Conservation (phyloP, 2,797 vertebrate genomes). For the Salarias fasciatus region DNA sequence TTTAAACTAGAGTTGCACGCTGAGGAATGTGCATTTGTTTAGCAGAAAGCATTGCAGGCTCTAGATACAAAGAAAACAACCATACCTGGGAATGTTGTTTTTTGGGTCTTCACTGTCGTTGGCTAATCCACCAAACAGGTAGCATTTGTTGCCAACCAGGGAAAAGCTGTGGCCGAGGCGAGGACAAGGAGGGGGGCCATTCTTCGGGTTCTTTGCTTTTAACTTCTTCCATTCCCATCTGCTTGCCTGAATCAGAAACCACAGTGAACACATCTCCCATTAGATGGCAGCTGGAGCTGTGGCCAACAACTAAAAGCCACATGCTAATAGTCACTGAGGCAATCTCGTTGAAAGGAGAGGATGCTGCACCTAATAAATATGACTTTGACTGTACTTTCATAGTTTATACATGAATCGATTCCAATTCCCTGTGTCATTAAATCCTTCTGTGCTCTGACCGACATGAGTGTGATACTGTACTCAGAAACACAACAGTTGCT, state of each 20-base stretch:
- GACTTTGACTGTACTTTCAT: not conserved
- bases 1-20: not conserved
- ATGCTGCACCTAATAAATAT: too few relatives aligned
- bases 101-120: constrained; percentile 98
- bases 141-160: constrained; percentile 95
- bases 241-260: constrained; percentile 85
- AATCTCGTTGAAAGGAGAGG: too few relatives aligned
- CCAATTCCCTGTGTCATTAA: too few relatives aligned
- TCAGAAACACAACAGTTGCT: too few relatives aligned
- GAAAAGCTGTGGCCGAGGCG: constrained; percentile 97
- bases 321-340: too few relatives aligned
- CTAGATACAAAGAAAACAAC: not conserved
- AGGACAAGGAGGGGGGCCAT: constrained; percentile 94
- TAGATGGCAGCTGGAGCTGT: too few relatives aligned
- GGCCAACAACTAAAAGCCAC: too few relatives aligned
- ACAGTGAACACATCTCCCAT: not conserved
- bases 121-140: constrained; percentile 94
- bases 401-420: fast-evolving
- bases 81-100: constrained; percentile 96
- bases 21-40: not conserved
- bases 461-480: too few relatives aligned
- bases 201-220: constrained; percentile 96
- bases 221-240: constrained; percentile 98
- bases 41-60: fast-evolving
- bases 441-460: too few relatives aligned